These are phyloP conservation scores for Condylostylus longicornis DNA, from an alignment of 1,140 invertebrate genomes.

Conservation along the genomic window DNA sequence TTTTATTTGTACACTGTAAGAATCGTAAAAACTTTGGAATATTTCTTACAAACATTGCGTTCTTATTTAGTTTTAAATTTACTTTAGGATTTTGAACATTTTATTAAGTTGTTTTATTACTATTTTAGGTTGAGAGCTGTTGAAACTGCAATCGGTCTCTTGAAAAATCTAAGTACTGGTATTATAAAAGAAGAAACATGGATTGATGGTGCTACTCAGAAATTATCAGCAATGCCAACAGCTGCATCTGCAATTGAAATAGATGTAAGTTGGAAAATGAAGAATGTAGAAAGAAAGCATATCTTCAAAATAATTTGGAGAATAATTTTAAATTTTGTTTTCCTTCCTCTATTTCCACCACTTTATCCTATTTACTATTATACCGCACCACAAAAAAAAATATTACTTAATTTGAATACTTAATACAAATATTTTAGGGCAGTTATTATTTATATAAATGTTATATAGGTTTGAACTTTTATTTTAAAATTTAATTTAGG, in stretches of 20 bases:
- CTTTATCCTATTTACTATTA: too few species aligned
- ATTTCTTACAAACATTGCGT: too few species aligned
- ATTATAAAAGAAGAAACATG: constrained; percentile 76
- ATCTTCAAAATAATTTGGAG: neutral
- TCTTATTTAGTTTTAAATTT: neutral
- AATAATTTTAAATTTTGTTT: neutral
- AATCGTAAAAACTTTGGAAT: too few species aligned
- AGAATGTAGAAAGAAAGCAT: neutral
- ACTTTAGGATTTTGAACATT: neutral
- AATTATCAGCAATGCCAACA: constrained; percentile 29
- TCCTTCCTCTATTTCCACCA: too few species aligned
- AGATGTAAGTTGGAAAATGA: constrained; percentile 32
- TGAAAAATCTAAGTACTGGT: constrained; percentile 73
- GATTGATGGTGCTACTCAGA: constrained; percentile 53
- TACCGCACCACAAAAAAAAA: too few species aligned
- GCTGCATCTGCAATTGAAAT: constrained; percentile 31
- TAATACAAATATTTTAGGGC: too few species aligned
- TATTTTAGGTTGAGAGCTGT: constrained; percentile 59
- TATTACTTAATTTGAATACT: too few species aligned
- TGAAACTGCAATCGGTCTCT: constrained; percentile 68
- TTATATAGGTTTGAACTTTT: too few species aligned
- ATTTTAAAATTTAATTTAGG: too few species aligned
- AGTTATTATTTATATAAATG: too few species aligned
- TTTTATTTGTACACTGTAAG: too few species aligned
- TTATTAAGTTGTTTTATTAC: constrained; percentile 8